These are phyloP conservation scores for Urocyon cinereoargenteus DNA, from an alignment of 2,797 vertebrate species.

Conservation along the genomic window DNA sequence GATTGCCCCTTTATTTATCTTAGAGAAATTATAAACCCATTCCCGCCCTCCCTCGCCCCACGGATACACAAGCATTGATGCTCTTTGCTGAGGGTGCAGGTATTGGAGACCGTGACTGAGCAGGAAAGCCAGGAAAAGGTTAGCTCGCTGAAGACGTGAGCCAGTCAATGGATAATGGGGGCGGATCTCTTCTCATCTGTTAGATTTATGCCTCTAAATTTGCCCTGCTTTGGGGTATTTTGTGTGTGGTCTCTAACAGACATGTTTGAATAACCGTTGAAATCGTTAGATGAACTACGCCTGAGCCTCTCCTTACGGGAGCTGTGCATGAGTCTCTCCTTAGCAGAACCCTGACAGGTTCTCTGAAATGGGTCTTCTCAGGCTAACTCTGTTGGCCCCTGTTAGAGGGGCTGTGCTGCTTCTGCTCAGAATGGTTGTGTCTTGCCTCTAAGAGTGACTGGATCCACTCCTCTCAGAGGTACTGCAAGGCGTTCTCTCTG, in stretches of 20 bases:
- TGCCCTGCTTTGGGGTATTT: not conserved
- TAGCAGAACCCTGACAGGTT: not conserved
- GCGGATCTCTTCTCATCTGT: not conserved
- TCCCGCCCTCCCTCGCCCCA: not conserved
- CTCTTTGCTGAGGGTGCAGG: not conserved
- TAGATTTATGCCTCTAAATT: not conserved
- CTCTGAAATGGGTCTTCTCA: not conserved
- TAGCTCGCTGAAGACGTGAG: not conserved
- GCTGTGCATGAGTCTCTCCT: not conserved
- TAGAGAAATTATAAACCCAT: not conserved
- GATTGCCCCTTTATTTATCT: constrained; percentile 72
- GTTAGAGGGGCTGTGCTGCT: not conserved
- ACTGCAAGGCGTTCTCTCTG: not conserved
- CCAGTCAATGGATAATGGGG: not conserved
- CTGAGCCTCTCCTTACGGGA: not conserved
- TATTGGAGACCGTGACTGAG: not conserved
- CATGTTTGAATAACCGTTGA: not conserved
- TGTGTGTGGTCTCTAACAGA: not conserved
- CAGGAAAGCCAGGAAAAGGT: not conserved
- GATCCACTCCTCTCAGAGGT: not conserved
- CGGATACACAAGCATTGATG: not conserved
- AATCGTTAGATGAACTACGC: not conserved
- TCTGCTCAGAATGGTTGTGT: not conserved
- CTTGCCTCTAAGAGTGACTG: no score
- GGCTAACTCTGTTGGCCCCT: not conserved